Evolutionary conservation across 2,888 invertebrate genomes (phyloP).

Genomic region (Drosophila nigricruria): DNA sequence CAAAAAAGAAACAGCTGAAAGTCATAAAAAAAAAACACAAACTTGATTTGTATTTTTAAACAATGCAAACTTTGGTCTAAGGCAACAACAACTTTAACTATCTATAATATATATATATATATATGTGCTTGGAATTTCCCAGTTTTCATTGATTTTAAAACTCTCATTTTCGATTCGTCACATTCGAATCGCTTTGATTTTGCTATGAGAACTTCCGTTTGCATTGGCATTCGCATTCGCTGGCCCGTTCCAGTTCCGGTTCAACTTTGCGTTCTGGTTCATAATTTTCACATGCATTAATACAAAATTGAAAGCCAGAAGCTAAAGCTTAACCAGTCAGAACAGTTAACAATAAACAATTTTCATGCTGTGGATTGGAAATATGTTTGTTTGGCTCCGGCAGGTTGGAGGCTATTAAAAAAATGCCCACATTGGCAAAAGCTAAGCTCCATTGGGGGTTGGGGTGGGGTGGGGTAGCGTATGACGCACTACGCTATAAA

Average conservation of each 20-base stretch:
- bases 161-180: background rate
- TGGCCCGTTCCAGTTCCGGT: background rate
- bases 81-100: background rate
- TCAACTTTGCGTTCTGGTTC: slow-evolving; percentile 54
- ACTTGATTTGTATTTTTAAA: background rate
- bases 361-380: slow-evolving; percentile 39
- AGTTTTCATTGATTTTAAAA: background rate
- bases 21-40: background rate
- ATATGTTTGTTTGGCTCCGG: background rate
- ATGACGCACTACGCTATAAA: slow-evolving; percentile 66
- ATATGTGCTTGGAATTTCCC: background rate
- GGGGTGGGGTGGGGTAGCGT: slow-evolving; percentile 6
- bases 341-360: slow-evolving; percentile 18
- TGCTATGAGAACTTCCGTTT: background rate
- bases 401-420: slow-evolving; percentile 41
- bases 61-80: too few species aligned
- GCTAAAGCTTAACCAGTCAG: slow-evolving; percentile 8
- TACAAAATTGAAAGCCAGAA: slow-evolving; percentile 41
- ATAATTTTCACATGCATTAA: slow-evolving; percentile 61
- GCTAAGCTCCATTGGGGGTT: slow-evolving; percentile 18
- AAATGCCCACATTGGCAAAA: slow-evolving; percentile 45
- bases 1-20: background rate
- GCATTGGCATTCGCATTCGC: background rate
- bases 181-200: background rate
- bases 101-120: background rate